Base-by-base conservation (phyloP, 2,888 invertebrate genomes). In the Melipona bicolor region DNA sequence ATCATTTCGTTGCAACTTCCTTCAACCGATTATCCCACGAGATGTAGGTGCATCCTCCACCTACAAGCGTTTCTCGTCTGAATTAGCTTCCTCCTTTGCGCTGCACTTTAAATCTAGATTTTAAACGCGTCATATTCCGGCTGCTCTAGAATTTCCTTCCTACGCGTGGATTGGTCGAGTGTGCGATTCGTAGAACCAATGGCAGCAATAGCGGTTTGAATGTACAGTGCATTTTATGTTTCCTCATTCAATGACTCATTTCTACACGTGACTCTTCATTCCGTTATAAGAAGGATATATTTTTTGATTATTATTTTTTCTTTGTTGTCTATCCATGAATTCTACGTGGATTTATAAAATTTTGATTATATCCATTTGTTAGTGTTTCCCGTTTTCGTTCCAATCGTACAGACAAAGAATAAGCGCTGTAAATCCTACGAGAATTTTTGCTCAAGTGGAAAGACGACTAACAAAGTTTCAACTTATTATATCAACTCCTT, bases 71-170 rank as follows among this genome's bases (percentile, higher is more conserved):
- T 83, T 49, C 62, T 64, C 50, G 56, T 49, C 32, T 32, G 68
- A 86, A 76, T 77, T 68, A 78, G 76, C 76, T 68, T 81, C 77
- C 78, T 76, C 72, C 61, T 77, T 83, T 75, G 73, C 50, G 43
- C n/a, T 24, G 56, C 17, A 11, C 54, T 19, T 59, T 59, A 56
- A 70, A 62, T 64, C 54, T 49, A 67, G 36, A 32, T 67, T 32
- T 72, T 68, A 65, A 84, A 49, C 27, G 17, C 32, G 76, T 19
- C 52, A 68, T 69, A 69, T 69, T 77, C 64, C 64, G 49, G 52
- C 32, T 68, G 52, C 56, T n/a, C 49, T 67, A 70, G 74, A 81
- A 80, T 68, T 69, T 50, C 71, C 77, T 4, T 75, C 77, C 85
- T 68, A 85, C 81, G 71, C 72, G 36, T 71, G 49, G 67, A 77